These are phyloP conservation scores for Melanotaenia nigrans DNA, from an alignment of 2,797 vertebrate species.

Conservation along the genomic window DNA sequence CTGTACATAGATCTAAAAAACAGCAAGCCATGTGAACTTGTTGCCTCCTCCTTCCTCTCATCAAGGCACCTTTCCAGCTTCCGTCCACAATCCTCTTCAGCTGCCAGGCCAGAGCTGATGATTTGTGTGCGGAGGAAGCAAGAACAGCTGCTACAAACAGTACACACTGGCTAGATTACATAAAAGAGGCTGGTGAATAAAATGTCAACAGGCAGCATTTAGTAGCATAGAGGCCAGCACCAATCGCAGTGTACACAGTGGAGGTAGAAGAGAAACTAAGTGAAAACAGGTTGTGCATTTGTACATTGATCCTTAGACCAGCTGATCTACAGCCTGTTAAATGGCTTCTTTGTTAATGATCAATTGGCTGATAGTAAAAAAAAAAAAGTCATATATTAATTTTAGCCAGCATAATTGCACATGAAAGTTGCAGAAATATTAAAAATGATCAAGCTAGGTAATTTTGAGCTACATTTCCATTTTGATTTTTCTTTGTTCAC, in stretches of 20 bases:
- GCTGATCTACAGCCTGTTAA: conserved; percentile 12
- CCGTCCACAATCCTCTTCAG: conserved; percentile 45
- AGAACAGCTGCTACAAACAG: conserved; percentile 75
- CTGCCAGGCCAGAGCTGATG: conserved; percentile 60
- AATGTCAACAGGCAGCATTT: conserved; percentile 85
- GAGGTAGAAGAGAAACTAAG: conserved; percentile 26
- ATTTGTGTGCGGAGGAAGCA: conserved; percentile 59
- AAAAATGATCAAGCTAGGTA: background rate
- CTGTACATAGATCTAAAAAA: conserved; percentile 13
- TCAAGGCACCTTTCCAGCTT: conserved; percentile 35
- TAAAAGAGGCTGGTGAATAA: conserved; percentile 81
- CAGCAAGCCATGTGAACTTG: conserved; percentile 36
- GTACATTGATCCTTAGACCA: conserved; percentile 11
- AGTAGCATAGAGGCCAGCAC: conserved; percentile 73
- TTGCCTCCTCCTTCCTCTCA: conserved; percentile 14
- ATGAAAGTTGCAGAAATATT: conserved; percentile 3
- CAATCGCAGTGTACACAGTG: conserved; percentile 28
- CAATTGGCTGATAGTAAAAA: conserved; percentile 6
- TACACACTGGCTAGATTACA: conserved; percentile 72
- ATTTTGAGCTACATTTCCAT: background rate
- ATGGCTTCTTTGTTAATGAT: conserved; percentile 30
- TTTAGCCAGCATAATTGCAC: background rate
- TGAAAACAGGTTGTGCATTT: conserved; percentile 36
- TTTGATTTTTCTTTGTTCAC: background rate
- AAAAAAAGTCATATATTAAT: conserved; percentile 14